phyloP scores from a whole-genome alignment of 2,113 vertebrate genomes.

The Narcine bancroftii region DNA sequence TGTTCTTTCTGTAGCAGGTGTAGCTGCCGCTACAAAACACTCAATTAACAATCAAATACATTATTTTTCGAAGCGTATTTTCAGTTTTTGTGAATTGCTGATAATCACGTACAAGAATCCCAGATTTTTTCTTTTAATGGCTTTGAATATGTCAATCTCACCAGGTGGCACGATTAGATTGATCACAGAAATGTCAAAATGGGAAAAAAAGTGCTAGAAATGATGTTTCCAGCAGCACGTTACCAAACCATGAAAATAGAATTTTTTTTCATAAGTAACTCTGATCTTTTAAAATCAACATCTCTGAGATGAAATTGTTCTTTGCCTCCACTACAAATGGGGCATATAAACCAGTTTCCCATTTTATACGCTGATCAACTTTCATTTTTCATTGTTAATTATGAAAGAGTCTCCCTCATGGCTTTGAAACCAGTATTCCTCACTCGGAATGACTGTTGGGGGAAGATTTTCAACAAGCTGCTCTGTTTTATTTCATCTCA shows the following conservation, averaged over 20 bases:
- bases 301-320: not conserved
- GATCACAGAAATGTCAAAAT: not conserved
- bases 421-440: not conserved
- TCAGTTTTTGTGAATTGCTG: not conserved
- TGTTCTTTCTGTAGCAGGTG: no score
- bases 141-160: not conserved
- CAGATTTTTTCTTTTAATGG: not conserved
- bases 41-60: not conserved
- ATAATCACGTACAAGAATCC: not conserved
- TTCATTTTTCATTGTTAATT: not conserved
- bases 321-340: not conserved
- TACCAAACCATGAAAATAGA: not conserved
- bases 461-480: conserved; percentile 1
- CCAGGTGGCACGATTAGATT: not conserved
- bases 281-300: not conserved
- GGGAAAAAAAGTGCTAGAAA: not conserved
- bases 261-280: not conserved
- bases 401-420: not conserved
- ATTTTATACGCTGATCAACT: not conserved
- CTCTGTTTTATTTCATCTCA: conserved; percentile 18
- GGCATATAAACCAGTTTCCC: not conserved
- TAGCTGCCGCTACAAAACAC: no score
- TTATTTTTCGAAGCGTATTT: not conserved
- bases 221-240: not conserved
- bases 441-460: not conserved